Percentiles rank a stretch among this genome's conserved stretches.
These are phyloP conservation scores for Luehdorfia chinensis DNA, from an alignment of 1,140 invertebrate species.

Conservation along the genomic window DNA sequence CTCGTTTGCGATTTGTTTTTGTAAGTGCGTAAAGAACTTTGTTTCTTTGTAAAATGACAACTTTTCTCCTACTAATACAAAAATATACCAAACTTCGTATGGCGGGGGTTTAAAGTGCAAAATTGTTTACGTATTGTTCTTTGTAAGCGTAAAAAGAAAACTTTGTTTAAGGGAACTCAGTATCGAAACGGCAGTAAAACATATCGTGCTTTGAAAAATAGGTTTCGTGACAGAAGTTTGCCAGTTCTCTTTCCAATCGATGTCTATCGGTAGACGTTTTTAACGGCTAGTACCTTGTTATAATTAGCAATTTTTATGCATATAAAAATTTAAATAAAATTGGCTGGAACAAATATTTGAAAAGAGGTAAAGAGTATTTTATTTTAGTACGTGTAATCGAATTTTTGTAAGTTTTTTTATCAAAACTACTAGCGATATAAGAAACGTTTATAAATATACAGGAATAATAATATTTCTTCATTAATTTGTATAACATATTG, in stretches of 20 bases:
- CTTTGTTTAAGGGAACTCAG: slow-evolving; percentile 34
- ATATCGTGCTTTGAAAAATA: slow-evolving; percentile 61
- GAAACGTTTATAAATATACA: too few relatives aligned
- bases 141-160: slow-evolving; percentile 11
- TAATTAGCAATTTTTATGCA: slow-evolving; percentile 47
- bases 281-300: slow-evolving; percentile 43
- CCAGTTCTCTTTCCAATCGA: slow-evolving; percentile 64
- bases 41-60: slow-evolving; percentile 12
- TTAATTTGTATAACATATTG: too few relatives aligned
- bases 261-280: slow-evolving; percentile 58
- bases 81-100: slow-evolving; percentile 16
- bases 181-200: slow-evolving; percentile 54
- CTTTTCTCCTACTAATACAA: slow-evolving; percentile 22
- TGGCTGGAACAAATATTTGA: too few relatives aligned
- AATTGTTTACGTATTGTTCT: slow-evolving; percentile 14
- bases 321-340: too few relatives aligned
- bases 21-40: slow-evolving; percentile 5
- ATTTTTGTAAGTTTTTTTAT: too few relatives aligned
- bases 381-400: too few relatives aligned
- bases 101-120: slow-evolving; percentile 19
- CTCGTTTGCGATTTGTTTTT: neutral
- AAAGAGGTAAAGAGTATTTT: too few relatives aligned
- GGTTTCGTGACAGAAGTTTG: slow-evolving; percentile 68
- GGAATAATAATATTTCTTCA: too few relatives aligned
- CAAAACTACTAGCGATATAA: too few relatives aligned